A percentile compares a stretch with the other conserved stretches of the same genome.
Conservation (phyloP, 2,113 vertebrate genomes). For the Periophthalmus modestus region DNA sequence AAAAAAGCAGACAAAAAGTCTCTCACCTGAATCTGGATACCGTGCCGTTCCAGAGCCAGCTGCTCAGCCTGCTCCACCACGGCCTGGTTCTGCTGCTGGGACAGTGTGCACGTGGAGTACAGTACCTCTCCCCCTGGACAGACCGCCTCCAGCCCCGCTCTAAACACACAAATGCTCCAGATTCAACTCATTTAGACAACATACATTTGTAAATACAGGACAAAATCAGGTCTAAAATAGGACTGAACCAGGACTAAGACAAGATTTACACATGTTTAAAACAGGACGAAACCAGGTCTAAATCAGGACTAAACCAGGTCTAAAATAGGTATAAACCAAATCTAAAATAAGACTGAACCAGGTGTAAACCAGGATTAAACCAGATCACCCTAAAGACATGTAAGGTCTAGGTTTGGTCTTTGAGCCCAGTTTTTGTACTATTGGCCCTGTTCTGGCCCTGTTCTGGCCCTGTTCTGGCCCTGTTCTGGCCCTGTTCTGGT, state of each 20-base stretch:
- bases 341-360: too few species aligned
- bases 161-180: conserved; percentile 43
- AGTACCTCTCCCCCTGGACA: conserved; percentile 83
- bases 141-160: conserved; percentile 84
- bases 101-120: conserved; percentile 93
- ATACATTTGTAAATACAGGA: not conserved
- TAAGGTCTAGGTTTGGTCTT: too few species aligned
- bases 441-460: too few species aligned
- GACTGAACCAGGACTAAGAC: too few species aligned
- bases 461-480: too few species aligned
- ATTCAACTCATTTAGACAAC: not conserved
- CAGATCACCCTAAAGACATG: too few species aligned
- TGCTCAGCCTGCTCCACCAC: conserved; percentile 84
- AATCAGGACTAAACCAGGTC: too few species aligned
- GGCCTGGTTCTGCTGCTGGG: conserved; percentile 86
- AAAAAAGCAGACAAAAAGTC: not conserved
- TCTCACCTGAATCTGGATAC: conserved; percentile 71
- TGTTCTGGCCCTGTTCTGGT: too few species aligned
- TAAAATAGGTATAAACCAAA: not conserved
- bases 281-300: too few species aligned
- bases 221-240: not conserved
- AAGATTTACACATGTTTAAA: not conserved
- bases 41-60: conserved; percentile 77
- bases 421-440: too few species aligned
- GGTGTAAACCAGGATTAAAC: too few species aligned